phyloP scores from a whole-genome alignment of 2,888 invertebrate species.

The Griposia aprilina region DNA sequence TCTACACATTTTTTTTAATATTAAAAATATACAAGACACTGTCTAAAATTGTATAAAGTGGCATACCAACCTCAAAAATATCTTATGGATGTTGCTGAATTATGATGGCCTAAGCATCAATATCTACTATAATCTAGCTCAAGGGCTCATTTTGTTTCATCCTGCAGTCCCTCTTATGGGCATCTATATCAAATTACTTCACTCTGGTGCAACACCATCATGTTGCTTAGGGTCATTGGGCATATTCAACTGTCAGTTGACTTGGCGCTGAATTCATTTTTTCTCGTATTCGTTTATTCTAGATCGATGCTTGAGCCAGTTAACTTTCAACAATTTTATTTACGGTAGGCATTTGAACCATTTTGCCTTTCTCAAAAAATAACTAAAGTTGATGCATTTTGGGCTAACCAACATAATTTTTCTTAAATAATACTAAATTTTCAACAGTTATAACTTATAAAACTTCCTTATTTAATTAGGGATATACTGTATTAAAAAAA shows the following conservation, averaged over 20 bases:
- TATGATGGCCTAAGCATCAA: no score
- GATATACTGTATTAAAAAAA: slow-evolving; percentile 4
- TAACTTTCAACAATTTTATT: no score
- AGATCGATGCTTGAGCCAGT: no score
- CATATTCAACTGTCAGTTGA: slow-evolving; percentile 3
- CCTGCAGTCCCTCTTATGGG: background rate
- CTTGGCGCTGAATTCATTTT: slow-evolving; percentile 13
- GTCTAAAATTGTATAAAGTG: slow-evolving; percentile 15
- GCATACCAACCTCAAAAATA: slow-evolving; percentile 5
- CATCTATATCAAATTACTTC: slow-evolving; percentile 2
- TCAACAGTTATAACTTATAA: background rate
- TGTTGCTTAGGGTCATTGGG: background rate
- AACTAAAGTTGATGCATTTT: background rate
- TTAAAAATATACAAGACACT: background rate
- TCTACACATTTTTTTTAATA: no score
- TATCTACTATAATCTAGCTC: no score
- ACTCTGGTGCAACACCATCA: background rate
- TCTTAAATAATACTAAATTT: background rate
- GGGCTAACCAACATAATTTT: slow-evolving; percentile 7
- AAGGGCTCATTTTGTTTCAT: no score
- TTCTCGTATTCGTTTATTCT: background rate
- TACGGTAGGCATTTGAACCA: background rate
- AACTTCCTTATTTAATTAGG: background rate
- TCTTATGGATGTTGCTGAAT: background rate
- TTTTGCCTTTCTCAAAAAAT: slow-evolving; percentile 8